Conservation (phyloP, 1,140 invertebrate genomes). For the Tetranychus cinnabarinus region DNA sequence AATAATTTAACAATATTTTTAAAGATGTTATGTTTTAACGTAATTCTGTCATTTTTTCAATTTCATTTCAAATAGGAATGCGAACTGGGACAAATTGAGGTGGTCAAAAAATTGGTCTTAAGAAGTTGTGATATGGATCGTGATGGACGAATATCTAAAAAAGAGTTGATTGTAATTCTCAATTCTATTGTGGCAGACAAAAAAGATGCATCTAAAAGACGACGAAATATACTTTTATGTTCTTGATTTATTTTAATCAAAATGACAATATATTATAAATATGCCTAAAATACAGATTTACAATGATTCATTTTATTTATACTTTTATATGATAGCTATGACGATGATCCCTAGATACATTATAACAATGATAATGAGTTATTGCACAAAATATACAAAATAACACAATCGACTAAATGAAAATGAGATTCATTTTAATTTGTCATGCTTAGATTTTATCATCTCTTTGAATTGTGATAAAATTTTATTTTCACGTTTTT, state of each 20-base stretch:
- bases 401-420: no score
- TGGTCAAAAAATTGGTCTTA: neutral
- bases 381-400: no score
- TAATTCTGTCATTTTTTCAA: neutral
- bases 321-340: no score
- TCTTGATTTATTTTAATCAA: no score
- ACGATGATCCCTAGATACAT: no score
- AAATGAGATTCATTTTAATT: neutral
- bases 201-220: no score
- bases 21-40: neutral
- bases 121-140: neutral
- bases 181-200: neutral
- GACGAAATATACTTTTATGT: no score
- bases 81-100: neutral
- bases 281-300: no score
- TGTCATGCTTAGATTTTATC: constrained; percentile 27
- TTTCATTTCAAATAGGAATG: neutral
- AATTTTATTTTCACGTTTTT: constrained; percentile 86
- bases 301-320: no score
- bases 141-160: neutral
- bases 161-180: neutral
- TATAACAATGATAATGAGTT: no score
- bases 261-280: no score
- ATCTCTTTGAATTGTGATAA: constrained; percentile 82
- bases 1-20: no score